Base-by-base conservation (phyloP, 1,140 invertebrate genomes). In the Triops longicaudatus region DNA sequence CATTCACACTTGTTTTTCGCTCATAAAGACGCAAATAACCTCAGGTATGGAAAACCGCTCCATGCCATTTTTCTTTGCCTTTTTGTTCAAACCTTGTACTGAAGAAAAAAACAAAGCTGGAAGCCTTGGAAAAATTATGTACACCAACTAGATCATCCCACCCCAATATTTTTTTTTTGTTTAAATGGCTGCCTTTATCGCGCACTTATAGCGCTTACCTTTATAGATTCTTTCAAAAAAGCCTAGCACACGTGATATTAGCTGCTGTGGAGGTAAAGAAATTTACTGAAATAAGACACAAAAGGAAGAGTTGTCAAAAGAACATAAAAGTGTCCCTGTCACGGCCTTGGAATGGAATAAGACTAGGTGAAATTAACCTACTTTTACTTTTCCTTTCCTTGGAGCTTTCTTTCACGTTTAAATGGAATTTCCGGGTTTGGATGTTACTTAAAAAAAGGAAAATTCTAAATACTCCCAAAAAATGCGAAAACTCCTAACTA, bases 291-390 rank as follows among this genome's bases (percentile, higher is more conserved):
- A 63, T 63, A 14, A 6, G 22, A 63, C 14, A 63, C 10, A 63
- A n/a, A 63, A 63, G 14, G 22, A 63, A 63, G 22, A n/a, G n/a
- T 37, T 37, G 31, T 37, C 31, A 37, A 37, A 37, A 37, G 31
- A 37, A 37, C 31, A 37, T 37, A 63, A 63, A 63, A 63, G 22
- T 17, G n/a, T 63, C 50, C 50, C 50, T 63, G 50, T 63, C 50
- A 22, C 17, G 50, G 50, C 50, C 50, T 63, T 63, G 50, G 50
- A 63, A 63, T 63, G 50, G 50, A 63, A 63, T 63, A 63, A 22
- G 50, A 63, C 50, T 63, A 63, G 50, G 50, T 9, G 17, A 63
- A 63, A 37, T 37, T 63, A 63, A 63, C 50, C 50, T 63, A 6
- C 22, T 17, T 6, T 63, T 63, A 63, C 17, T 63, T 63, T n/a